Conservation (phyloP, 2,888 invertebrate species). For the Caenorhabditis sp. region DNA sequence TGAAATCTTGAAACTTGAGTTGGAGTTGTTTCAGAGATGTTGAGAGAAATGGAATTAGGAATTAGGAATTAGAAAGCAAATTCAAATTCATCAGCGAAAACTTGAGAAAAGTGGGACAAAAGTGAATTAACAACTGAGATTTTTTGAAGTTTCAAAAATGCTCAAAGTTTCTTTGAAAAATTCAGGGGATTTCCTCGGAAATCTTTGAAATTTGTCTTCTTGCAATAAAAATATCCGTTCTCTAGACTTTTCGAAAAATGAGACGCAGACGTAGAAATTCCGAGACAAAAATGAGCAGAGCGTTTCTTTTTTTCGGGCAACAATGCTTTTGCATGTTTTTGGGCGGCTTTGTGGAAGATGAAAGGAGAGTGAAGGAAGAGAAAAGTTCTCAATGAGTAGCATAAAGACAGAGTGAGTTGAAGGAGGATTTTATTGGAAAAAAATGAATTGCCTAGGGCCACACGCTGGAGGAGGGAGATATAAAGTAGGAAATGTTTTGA, state of each 20-base stretch:
- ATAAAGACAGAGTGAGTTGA: slow-evolving; percentile 7
- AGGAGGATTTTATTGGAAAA: slow-evolving; percentile 42
- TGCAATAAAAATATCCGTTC: slow-evolving; percentile 53
- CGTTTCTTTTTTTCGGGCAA: slow-evolving; percentile 30
- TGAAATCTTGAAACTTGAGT: neutral
- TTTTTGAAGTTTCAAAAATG: neutral
- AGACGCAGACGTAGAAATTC: slow-evolving; percentile 20
- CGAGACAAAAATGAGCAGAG: slow-evolving; percentile 31
- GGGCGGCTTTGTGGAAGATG: neutral
- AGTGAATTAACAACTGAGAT: neutral
- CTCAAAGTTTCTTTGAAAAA: neutral
- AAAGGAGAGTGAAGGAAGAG: neutral
- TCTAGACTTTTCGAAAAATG: neutral
- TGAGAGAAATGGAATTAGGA: too few species aligned
- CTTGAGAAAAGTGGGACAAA: neutral
- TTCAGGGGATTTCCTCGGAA: neutral
- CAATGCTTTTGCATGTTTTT: slow-evolving; percentile 48
- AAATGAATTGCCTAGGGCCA: slow-evolving; percentile 35
- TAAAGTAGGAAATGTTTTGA: too few species aligned
- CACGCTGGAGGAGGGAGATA: too few species aligned
- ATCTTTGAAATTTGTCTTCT: neutral
- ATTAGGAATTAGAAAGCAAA: too few species aligned
- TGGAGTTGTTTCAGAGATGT: neutral
- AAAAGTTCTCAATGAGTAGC: slow-evolving; percentile 20
- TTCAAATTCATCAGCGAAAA: neutral